Evolutionary conservation across 2,797 vertebrate genomes (phyloP).

Genomic region (Macroramphosus scolopax): DNA sequence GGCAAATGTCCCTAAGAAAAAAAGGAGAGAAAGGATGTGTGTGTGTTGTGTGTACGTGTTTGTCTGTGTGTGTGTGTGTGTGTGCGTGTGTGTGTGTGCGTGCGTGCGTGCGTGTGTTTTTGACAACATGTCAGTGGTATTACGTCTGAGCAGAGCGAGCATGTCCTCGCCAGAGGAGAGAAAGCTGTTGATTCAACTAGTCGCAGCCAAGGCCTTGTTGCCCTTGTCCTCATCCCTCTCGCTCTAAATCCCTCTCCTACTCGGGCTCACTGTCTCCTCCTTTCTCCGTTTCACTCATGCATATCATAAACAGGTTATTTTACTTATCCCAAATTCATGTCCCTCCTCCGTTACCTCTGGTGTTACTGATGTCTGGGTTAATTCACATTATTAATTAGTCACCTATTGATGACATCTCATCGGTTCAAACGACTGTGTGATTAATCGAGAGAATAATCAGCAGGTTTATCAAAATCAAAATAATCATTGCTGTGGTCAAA

Average conservation of each 20-base stretch:
- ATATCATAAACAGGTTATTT: slow-evolving; percentile 38
- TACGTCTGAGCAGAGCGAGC: too few species aligned
- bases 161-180: slow-evolving; percentile 62
- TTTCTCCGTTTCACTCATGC: slow-evolving; percentile 21
- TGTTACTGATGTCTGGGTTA: too few species aligned
- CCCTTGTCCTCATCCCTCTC: slow-evolving; percentile 55
- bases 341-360: slow-evolving; percentile 23
- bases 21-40: neutral
- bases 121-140: too few species aligned
- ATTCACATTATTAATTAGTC: too few species aligned
- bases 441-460: too few species aligned
- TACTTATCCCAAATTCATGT: slow-evolving; percentile 44
- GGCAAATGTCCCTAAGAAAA: slow-evolving; percentile 40
- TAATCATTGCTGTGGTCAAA: too few species aligned
- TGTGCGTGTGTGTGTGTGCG: slow-evolving; percentile 12
- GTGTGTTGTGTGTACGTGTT: too few species aligned
- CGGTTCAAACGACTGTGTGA: too few species aligned
- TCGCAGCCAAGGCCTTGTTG: slow-evolving; percentile 38
- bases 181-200: slow-evolving; percentile 62
- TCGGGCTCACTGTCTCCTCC: slow-evolving; percentile 9
- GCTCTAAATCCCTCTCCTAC: slow-evolving; percentile 5
- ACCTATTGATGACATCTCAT: too few species aligned
- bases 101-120: too few species aligned
- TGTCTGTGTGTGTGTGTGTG: slow-evolving; percentile 6
- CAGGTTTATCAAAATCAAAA: too few species aligned